Evolutionary conservation across 2,797 vertebrate species (phyloP), one percentile per base, ranked within the genome.

Genomic region (Kryptolebias ocellatus): DNA sequence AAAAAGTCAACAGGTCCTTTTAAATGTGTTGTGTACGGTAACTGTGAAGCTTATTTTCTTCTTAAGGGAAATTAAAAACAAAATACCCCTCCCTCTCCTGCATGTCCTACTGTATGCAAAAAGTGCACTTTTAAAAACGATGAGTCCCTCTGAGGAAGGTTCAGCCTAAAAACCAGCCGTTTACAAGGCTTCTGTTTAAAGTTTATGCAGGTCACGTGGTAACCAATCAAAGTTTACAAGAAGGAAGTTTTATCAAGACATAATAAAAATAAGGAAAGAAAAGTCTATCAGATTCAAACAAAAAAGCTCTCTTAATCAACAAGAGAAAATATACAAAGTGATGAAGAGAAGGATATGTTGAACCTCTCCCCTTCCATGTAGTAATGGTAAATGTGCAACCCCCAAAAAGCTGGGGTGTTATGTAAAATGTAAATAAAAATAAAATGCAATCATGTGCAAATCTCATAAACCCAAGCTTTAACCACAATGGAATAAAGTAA

Each of bases 81-180:
- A 81, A 20, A 16, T 2, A 1, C 10, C 39, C 39, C 9, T 16
- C 27, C 4, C 50, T 29, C 10, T 4, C 49, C 24, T 10, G 49
- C 1, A 15, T 14, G 42, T 79, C 64, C 73, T 47, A 60, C 47
- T 58, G 63, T 65, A 58, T 78, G 71, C 45, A 83, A 80, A 90
- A 93, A 94, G 92, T 92, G 91, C 92, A 93, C 90, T 93, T 93
- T 82, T 70, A 84, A 79, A 72, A 76, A 61, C 11, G 56, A 77
- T 73, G 71, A 85, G 60, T 84, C 86, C 72, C 79, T 67, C 78
- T 64, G 65, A 85, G 70, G 37, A 75, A 70, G 73, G 87, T 91
- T 86, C 72, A 74, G 88, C 82, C 83, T 34, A 74, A 78, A 53
- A 79, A 83, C 64, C 69, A 71, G 79, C 77, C 76, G 31, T 64